phyloP scores from a whole-genome alignment of 1,140 invertebrate species.

The Microplitis mediator region DNA sequence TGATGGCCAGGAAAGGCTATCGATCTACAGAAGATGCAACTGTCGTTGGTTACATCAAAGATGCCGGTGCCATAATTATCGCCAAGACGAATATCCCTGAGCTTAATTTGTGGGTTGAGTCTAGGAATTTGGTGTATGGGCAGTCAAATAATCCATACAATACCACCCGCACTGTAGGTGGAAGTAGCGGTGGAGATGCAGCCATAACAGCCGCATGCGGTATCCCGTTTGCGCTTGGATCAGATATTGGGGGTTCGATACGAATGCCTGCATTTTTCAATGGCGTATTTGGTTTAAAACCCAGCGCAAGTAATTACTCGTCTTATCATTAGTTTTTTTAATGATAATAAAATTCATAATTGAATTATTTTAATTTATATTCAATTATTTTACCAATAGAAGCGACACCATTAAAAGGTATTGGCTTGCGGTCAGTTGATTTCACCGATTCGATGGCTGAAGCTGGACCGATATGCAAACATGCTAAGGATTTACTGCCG shows the following conservation, averaged over 20 bases:
- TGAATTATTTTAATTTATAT: background rate
- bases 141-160: conserved; percentile 94
- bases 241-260: conserved; percentile 93
- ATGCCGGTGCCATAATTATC: conserved; percentile 85
- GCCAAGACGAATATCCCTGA: conserved; percentile 95
- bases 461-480: conserved; percentile 80
- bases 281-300: conserved; percentile 92
- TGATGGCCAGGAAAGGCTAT: conserved; percentile 62
- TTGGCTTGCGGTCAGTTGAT: conserved; percentile 67
- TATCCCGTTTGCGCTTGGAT: conserved; percentile 83
- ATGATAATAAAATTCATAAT: too few relatives aligned
- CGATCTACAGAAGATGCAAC: conserved; percentile 77
- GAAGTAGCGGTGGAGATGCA: conserved; percentile 84
- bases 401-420: conserved; percentile 61
- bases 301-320: conserved; percentile 69
- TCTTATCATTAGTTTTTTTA: too few relatives aligned
- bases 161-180: conserved; percentile 78
- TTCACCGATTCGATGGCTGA: conserved; percentile 68
- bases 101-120: conserved; percentile 85
- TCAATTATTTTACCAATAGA: conserved; percentile 37
- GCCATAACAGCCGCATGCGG: conserved; percentile 76
- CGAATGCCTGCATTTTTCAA: conserved; percentile 95
- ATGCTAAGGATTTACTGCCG: conserved; percentile 76
- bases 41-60: conserved; percentile 73
- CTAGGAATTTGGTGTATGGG: conserved; percentile 89